Conservation (phyloP, 2,888 invertebrate genomes). For the Sericinus montela region DNA sequence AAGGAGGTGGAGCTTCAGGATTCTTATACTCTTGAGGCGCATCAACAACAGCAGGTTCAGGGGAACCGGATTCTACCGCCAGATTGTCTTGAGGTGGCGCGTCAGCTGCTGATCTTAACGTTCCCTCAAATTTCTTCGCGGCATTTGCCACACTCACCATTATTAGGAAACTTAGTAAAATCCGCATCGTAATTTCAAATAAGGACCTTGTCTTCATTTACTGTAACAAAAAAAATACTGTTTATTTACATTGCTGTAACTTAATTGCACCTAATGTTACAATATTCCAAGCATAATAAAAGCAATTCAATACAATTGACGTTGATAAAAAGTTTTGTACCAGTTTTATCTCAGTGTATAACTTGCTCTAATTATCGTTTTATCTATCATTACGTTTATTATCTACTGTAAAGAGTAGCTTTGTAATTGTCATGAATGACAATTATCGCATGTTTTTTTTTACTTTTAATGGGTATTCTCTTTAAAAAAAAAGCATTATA, state of each 20-base stretch:
- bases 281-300: no score
- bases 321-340: no score
- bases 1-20: conserved; percentile 58
- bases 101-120: conserved; percentile 67
- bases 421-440: background rate
- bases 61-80: conserved; percentile 65
- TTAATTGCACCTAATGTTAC: background rate
- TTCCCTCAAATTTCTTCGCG: conserved; percentile 71
- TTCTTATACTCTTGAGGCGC: conserved; percentile 69
- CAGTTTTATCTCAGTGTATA: no score
- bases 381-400: no score
- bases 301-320: no score
- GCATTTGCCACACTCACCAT: conserved; percentile 65
- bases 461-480: no score
- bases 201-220: conserved; percentile 70
- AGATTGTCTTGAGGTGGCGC: conserved; percentile 73
- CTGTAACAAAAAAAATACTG: conserved; percentile 65
- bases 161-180: conserved; percentile 66
- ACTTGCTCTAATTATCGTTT: no score
- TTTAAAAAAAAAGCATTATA: no score
- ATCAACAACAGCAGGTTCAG: conserved; percentile 64
- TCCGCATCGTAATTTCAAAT: conserved; percentile 62
- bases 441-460: no score
- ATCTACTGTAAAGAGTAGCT: background rate
- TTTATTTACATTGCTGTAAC: background rate